Percentiles rank a stretch among this genome's conserved stretches.
Conservation (phyloP, 2,113 vertebrate species). For the Rhipidura dahli region DNA sequence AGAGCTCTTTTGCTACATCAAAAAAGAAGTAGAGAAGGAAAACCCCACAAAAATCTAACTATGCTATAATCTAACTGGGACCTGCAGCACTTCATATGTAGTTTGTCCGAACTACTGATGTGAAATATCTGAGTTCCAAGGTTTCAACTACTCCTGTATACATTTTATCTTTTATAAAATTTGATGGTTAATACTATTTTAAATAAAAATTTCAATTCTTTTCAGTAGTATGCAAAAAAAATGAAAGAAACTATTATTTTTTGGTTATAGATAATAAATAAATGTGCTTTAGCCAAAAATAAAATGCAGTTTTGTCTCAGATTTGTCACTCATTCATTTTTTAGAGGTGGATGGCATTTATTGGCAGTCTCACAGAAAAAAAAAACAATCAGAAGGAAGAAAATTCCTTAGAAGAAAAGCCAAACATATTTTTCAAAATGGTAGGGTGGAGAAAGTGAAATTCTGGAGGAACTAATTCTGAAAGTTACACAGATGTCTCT, state of each 20-base stretch:
- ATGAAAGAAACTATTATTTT: neutral
- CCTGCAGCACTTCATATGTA: neutral
- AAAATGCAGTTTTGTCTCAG: neutral
- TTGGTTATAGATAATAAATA: neutral
- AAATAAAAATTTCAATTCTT: neutral
- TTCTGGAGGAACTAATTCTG: neutral
- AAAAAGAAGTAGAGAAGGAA: neutral
- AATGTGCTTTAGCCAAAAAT: neutral
- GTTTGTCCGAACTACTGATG: neutral
- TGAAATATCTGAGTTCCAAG: neutral
- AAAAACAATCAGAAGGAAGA: neutral
- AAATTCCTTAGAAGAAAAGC: neutral
- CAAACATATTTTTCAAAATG: neutral
- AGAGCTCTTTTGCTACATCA: neutral
- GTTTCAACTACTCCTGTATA: neutral
- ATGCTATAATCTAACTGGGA: neutral
- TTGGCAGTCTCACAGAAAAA: neutral
- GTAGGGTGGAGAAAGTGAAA: neutral
- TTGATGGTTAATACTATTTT: neutral
- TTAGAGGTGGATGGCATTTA: neutral
- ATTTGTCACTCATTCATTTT: neutral
- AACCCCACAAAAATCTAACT: neutral
- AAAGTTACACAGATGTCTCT: neutral
- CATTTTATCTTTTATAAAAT: neutral
- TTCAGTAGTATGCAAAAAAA: neutral